These are phyloP conservation scores for Cyclargus thomasi DNA, from an alignment of 1,140 invertebrate species.

Conservation along the genomic window DNA sequence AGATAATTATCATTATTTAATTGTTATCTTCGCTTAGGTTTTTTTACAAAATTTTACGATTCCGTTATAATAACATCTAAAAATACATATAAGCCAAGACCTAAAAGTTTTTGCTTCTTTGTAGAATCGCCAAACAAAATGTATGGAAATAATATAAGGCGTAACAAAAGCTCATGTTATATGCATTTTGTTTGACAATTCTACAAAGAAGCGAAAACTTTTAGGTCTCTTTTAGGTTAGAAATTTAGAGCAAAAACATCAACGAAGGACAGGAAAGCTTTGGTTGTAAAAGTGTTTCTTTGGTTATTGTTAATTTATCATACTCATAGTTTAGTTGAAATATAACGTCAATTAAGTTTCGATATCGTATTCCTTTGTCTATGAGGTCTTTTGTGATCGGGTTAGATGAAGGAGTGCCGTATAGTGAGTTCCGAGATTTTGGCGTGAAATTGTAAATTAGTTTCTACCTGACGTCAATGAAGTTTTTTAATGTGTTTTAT, in stretches of 20 bases:
- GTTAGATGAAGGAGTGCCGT: slow-evolving; percentile 9
- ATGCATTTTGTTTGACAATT: too few relatives aligned
- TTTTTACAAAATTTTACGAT: too few relatives aligned
- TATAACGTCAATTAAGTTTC: neutral
- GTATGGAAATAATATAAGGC: too few relatives aligned
- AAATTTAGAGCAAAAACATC: neutral
- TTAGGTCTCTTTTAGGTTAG: neutral
- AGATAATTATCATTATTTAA: too few relatives aligned
- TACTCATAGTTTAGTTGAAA: neutral
- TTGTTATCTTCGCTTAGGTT: too few relatives aligned
- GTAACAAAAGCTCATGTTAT: too few relatives aligned
- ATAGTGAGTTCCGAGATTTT: neutral
- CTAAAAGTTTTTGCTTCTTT: too few relatives aligned
- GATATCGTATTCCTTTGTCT: neutral
- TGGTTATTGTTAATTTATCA: neutral
- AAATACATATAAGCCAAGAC: too few relatives aligned
- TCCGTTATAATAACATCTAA: too few relatives aligned
- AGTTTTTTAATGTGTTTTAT: slow-evolving; percentile 16
- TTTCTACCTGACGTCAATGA: slow-evolving; percentile 15
- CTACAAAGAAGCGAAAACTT: too few relatives aligned
- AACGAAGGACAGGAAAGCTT: neutral
- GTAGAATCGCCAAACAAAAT: too few relatives aligned
- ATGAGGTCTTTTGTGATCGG: slow-evolving; percentile 9
- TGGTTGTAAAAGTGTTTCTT: neutral
- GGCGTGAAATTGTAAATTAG: slow-evolving; percentile 21